phyloP scores from a whole-genome alignment of 2,113 vertebrate species.

The Neotoma lepida region DNA sequence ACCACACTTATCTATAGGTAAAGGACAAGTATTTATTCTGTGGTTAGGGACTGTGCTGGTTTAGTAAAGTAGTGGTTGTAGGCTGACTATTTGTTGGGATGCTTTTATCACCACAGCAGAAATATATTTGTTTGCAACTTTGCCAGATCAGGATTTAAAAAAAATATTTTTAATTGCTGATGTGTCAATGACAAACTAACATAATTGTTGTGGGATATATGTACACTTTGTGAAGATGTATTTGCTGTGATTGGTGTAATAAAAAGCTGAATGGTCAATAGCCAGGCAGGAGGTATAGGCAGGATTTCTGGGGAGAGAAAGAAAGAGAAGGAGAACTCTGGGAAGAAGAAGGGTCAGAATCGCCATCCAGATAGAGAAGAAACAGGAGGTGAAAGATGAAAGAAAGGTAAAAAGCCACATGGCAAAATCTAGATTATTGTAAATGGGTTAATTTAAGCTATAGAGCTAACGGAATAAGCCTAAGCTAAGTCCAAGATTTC shows the following conservation, averaged over 20 bases:
- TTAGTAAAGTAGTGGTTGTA: not conserved
- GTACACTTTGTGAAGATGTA: too few relatives aligned
- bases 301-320: not conserved
- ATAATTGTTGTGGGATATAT: not conserved
- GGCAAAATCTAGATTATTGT: not conserved
- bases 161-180: not conserved
- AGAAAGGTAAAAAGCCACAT: not conserved
- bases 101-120: not conserved
- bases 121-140: not conserved
- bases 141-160: not conserved
- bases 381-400: not conserved
- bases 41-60: too few relatives aligned
- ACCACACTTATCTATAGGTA: too few relatives aligned
- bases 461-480: not conserved
- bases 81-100: not conserved
- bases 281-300: too few relatives aligned
- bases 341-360: not conserved
- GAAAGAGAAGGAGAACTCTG: not conserved
- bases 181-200: not conserved
- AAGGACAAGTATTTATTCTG: too few relatives aligned
- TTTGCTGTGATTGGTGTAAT: too few relatives aligned
- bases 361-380: not conserved
- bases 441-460: not conserved
- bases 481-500: too few relatives aligned
- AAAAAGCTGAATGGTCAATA: too few relatives aligned